These are phyloP conservation scores for Balaeniceps rex DNA, from an alignment of 2,113 vertebrate species.

Conservation along the genomic window DNA sequence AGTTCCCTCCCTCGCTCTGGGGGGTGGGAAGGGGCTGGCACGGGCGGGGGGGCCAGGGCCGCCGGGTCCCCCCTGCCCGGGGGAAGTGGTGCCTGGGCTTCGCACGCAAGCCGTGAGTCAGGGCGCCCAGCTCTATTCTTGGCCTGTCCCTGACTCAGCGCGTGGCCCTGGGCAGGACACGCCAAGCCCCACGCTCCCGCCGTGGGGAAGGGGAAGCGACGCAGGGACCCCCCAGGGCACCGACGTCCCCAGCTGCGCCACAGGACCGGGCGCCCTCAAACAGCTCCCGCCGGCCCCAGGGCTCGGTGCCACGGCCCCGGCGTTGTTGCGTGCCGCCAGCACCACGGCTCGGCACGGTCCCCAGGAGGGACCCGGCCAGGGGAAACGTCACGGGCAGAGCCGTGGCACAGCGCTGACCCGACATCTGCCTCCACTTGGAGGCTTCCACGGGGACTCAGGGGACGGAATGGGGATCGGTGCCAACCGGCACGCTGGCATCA, in stretches of 20 bases:
- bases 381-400: background rate
- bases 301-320: background rate
- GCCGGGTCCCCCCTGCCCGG: background rate
- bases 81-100: background rate
- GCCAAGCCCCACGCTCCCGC: background rate
- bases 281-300: background rate
- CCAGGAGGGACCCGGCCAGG: background rate
- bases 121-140: background rate
- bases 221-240: background rate
- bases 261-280: background rate
- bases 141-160: background rate
- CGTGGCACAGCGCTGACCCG: background rate
- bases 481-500: background rate
- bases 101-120: background rate
- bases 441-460: background rate
- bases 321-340: background rate
- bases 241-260: rapidly evolving
- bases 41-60: no score
- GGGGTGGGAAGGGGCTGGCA: background rate
- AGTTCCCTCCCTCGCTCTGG: background rate
- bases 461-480: background rate
- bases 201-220: background rate
- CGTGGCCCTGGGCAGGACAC: background rate
- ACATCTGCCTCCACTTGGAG: background rate
- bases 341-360: background rate